A percentile compares a stretch with the other conserved stretches of the same genome.
Conservation (phyloP, 2,113 vertebrate genomes). For the Microcebus ravelobensis region DNA sequence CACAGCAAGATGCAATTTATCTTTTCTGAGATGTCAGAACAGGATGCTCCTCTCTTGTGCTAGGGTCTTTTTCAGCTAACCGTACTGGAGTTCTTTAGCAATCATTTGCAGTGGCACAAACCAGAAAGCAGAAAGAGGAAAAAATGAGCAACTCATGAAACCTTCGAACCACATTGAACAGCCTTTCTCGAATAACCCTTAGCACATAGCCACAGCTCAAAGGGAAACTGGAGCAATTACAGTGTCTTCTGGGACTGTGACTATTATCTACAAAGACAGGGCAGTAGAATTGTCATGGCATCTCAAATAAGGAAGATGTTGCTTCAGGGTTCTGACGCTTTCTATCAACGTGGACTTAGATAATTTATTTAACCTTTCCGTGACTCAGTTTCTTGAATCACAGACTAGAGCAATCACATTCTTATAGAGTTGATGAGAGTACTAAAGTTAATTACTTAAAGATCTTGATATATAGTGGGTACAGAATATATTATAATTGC, state of each 20-base stretch:
- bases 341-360: not conserved
- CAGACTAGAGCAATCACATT: not conserved
- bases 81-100: not conserved
- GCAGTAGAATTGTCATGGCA: no score
- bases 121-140: not conserved
- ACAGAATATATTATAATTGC: not conserved
- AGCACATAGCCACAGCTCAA: not conserved
- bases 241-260: not conserved
- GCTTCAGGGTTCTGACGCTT: not conserved
- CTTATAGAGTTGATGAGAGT: not conserved
- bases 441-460: not conserved
- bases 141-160: not conserved
- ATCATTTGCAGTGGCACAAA: not conserved
- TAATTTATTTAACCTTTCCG: not conserved
- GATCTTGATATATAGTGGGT: not conserved
- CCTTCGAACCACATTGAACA: not conserved
- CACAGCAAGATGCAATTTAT: constrained; percentile 16
- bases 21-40: constrained; percentile 44
- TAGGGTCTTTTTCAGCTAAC: constrained; percentile 27
- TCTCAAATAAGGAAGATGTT: not conserved
- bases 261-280: not conserved
- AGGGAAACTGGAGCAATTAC: not conserved
- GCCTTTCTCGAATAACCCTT: not conserved
- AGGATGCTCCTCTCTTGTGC: not conserved
- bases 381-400: not conserved